phyloP scores from a whole-genome alignment of 2,797 vertebrate species.

The Chromis chromis region DNA sequence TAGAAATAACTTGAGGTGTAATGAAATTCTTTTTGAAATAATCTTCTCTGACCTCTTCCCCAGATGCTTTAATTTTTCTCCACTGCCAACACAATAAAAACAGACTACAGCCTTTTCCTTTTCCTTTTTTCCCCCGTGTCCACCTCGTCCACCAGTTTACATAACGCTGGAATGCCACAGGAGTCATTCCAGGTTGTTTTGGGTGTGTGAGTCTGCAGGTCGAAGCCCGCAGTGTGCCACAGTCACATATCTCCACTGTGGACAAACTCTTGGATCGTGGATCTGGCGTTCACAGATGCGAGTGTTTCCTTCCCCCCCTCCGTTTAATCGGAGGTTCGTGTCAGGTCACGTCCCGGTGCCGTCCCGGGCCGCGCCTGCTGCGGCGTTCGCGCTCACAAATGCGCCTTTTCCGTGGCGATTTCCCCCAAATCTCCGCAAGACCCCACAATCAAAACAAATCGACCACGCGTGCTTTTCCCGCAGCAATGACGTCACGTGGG shows the following conservation, averaged over 20 bases:
- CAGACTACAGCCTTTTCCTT: too few species aligned
- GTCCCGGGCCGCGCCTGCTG: neutral
- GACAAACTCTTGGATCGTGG: neutral
- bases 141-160: neutral
- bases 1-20: too few species aligned
- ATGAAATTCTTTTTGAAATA: too few species aligned
- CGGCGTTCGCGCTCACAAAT: too few species aligned
- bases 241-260: constrained; percentile 17
- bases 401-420: neutral
- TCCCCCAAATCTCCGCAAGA: constrained; percentile 36
- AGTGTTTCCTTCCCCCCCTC: constrained; percentile 25
- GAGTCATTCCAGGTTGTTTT: neutral
- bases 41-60: too few species aligned
- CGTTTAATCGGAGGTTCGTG: constrained; percentile 32
- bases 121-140: too few species aligned
- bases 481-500: constrained; percentile 83
- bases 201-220: constrained; percentile 26
- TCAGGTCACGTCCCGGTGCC: constrained; percentile 30
- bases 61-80: too few species aligned
- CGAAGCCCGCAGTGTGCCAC: neutral
- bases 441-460: constrained; percentile 86
- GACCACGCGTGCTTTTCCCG: constrained; percentile 86
- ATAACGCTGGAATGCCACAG: neutral
- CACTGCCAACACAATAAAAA: too few species aligned
- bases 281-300: constrained; percentile 13